Percentiles rank a stretch among this genome's conserved stretches.
Conservation (phyloP, 2,113 vertebrate genomes). For the Phodopus roborovskii region DNA sequence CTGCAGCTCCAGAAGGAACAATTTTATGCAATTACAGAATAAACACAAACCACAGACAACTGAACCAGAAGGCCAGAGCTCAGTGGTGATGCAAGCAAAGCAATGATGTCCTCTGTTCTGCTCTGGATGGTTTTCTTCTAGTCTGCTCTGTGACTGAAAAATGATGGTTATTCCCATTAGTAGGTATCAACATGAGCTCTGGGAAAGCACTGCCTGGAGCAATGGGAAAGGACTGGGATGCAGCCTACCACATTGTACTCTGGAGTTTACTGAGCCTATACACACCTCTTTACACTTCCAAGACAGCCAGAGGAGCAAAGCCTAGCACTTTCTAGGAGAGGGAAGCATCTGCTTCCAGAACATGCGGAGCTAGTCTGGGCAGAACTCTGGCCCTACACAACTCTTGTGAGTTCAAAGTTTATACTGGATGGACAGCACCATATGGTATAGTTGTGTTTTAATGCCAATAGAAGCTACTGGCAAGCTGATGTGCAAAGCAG, state of each 20-base stretch:
- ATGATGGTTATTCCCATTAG: background rate
- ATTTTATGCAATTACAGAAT: constrained; percentile 25
- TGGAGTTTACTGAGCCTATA: background rate
- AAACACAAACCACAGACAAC: background rate
- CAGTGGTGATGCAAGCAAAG: background rate
- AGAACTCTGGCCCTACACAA: background rate
- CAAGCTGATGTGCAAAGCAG: background rate
- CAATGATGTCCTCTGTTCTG: background rate
- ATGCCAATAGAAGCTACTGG: background rate
- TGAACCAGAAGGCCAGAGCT: background rate
- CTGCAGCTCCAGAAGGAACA: constrained; percentile 4
- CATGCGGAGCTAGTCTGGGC: background rate
- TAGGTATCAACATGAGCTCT: background rate
- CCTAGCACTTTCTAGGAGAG: background rate
- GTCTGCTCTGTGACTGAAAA: constrained; percentile 18
- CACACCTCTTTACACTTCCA: background rate
- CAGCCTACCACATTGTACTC: background rate
- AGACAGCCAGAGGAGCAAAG: background rate
- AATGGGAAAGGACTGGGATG: background rate
- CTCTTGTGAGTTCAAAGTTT: background rate
- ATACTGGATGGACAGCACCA: background rate
- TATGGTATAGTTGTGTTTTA: background rate
- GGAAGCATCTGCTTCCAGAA: background rate
- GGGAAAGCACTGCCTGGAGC: background rate
- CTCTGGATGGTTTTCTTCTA: constrained; percentile 1